Conservation (phyloP, 2,888 invertebrate genomes). For the Trichogramma dendrolimi region DNA sequence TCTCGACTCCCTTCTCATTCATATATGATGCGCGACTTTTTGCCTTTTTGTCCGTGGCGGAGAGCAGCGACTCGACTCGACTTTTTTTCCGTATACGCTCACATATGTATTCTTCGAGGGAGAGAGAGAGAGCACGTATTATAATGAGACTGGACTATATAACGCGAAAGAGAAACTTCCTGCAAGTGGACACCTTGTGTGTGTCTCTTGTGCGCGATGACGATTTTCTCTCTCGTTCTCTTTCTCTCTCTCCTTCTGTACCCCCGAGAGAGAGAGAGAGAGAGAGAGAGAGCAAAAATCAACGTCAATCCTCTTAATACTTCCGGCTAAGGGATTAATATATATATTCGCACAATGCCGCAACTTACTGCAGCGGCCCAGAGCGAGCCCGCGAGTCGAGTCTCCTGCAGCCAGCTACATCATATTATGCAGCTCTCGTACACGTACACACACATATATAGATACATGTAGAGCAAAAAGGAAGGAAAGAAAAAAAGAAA, state of each 20-base stretch:
- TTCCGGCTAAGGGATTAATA: too few relatives aligned
- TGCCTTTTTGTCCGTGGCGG: background rate
- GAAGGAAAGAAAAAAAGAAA: background rate
- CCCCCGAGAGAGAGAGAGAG: background rate
- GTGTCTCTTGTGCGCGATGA: too few relatives aligned
- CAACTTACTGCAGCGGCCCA: constrained; percentile 5
- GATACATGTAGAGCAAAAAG: background rate
- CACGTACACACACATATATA: background rate
- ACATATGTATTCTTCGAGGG: too few relatives aligned
- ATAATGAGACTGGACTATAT: too few relatives aligned
- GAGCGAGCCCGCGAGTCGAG: background rate
- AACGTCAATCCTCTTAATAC: too few relatives aligned
- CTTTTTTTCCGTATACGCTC: too few relatives aligned
- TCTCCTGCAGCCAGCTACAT: background rate
- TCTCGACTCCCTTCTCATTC: too few relatives aligned
- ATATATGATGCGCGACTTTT: too few relatives aligned
- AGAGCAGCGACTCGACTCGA: background rate
- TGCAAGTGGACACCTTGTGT: background rate
- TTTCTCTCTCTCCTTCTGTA: background rate
- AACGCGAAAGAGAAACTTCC: background rate
- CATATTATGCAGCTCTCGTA: background rate
- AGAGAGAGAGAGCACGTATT: too few relatives aligned
- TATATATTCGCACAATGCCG: too few relatives aligned
- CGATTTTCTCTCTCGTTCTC: too few relatives aligned
- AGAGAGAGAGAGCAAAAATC: background rate